phyloP scores from a whole-genome alignment of 2,113 vertebrate genomes.

The Amphiprion ocellaris region DNA sequence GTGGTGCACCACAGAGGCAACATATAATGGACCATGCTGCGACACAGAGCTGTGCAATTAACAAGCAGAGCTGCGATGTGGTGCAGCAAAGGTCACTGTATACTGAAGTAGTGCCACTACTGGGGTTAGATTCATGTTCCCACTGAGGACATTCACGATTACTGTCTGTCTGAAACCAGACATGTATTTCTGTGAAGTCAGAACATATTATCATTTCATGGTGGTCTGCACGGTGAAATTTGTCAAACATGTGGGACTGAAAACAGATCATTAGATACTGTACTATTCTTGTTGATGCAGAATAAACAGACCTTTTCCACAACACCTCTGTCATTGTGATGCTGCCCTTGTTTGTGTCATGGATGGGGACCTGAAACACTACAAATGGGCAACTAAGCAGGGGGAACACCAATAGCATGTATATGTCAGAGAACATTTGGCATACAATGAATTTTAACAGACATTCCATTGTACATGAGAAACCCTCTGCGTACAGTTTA shows the following conservation, averaged over 20 bases:
- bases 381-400: no score
- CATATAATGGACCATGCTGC: conserved; percentile 8
- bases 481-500: no score
- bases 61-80: conserved; percentile 5
- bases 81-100: conserved; percentile 1
- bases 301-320: no score
- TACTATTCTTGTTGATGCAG: not conserved
- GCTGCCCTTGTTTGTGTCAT: conserved; percentile 26
- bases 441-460: no score
- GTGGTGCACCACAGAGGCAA: not conserved
- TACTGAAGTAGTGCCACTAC: no score
- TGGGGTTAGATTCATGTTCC: not conserved
- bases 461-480: no score
- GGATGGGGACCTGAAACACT: not conserved
- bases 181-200: not conserved
- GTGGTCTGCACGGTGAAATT: no score
- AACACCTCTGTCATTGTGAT: conserved; percentile 12
- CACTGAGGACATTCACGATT: not conserved
- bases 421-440: no score
- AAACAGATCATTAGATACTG: not conserved
- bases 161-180: not conserved
- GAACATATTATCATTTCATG: not conserved
- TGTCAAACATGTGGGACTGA: no score
- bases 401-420: no score
- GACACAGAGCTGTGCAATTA: conserved; percentile 21